A percentile compares a stretch with the other conserved stretches of the same genome.
Evolutionary conservation across 2,888 invertebrate genomes (phyloP).

Genomic region (Leptinotarsa peninsularis): DNA sequence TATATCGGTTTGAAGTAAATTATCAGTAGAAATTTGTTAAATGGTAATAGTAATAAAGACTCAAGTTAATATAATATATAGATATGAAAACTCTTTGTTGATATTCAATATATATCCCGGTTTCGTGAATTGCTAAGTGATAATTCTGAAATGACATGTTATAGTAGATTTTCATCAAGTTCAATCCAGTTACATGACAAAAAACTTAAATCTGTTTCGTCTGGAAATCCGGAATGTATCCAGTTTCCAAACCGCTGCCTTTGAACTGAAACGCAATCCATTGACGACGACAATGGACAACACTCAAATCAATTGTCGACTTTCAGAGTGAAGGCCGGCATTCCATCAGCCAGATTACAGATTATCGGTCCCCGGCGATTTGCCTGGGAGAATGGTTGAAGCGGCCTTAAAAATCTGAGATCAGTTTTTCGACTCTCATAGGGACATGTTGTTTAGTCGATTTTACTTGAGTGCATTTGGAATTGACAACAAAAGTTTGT

Average conservation of each 20-base stretch:
- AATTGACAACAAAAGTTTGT: background rate
- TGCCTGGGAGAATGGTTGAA: constrained; percentile 33
- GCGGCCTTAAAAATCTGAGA: constrained; percentile 33
- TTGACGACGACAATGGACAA: constrained; percentile 53
- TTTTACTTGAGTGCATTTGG: background rate
- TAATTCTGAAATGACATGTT: too few species aligned
- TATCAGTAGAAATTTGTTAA: too few species aligned
- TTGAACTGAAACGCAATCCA: constrained; percentile 29
- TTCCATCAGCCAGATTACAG: constrained; percentile 61
- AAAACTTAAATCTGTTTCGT: background rate
- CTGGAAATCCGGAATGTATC: background rate
- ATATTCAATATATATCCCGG: too few species aligned
- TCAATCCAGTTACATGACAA: accelerated
- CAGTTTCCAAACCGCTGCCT: background rate
- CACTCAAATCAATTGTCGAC: constrained; percentile 60
- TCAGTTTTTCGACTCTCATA: constrained; percentile 29
- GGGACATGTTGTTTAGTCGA: background rate
- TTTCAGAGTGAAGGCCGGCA: constrained; percentile 57
- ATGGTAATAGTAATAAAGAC: too few species aligned
- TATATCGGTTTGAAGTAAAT: too few species aligned
- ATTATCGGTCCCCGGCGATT: constrained; percentile 48
- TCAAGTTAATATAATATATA: too few species aligned
- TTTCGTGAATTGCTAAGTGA: too few species aligned
- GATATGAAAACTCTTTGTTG: too few species aligned
- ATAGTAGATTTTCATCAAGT: too few species aligned